Base-by-base conservation (phyloP, 2,797 vertebrate genomes). In the Hydrolagus colliei region DNA sequence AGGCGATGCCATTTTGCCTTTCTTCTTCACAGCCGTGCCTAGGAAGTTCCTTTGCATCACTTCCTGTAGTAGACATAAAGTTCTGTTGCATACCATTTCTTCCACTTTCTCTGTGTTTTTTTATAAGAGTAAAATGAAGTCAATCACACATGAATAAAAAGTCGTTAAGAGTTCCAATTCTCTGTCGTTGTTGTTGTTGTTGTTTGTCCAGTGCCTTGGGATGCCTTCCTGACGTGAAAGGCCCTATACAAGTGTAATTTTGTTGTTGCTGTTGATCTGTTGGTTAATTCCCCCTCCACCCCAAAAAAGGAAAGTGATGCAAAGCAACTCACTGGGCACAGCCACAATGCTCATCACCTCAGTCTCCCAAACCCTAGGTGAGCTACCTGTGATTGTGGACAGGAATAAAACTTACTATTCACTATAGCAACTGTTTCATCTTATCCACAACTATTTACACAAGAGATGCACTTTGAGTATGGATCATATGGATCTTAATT, bases 51-150 rank as follows among this genome's bases (percentile, higher is more conserved):
- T 41, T 84, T 84, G 79, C 79, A 68, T 84, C 79, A 84, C 79
- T 84, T 84, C 79, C 79, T 84, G 79, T 20, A 63, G 79, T 84
- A 41, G 79, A 84, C 79, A 82, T 67, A 84, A 84, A 84, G 79
- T 84, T 84, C 79, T 84, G 65, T 84, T 84, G 79, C 79, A 84
- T 52, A 84, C 79, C 79, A 84, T 68, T 84, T 84, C 79, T 84
- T 84, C 65, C 52, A 63, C 67, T 84, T 84, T 35, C 71, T 84
- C 27, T 27, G 27, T 27, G 79, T 65, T 71, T 68, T 52, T 6
- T 52, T 52, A 3, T 84, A 84, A 84, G 41, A 68, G 79, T 71
- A 84, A 71, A 52, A 84, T n/a, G 65, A 16, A 84, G 32, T 84
- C 79, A 84, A 71, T 41, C 10, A 35, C 79, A 84, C 7, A 41